Evolutionary conservation across 2,797 vertebrate genomes (phyloP).

Genomic region (Uromys caudimaculatus): DNA sequence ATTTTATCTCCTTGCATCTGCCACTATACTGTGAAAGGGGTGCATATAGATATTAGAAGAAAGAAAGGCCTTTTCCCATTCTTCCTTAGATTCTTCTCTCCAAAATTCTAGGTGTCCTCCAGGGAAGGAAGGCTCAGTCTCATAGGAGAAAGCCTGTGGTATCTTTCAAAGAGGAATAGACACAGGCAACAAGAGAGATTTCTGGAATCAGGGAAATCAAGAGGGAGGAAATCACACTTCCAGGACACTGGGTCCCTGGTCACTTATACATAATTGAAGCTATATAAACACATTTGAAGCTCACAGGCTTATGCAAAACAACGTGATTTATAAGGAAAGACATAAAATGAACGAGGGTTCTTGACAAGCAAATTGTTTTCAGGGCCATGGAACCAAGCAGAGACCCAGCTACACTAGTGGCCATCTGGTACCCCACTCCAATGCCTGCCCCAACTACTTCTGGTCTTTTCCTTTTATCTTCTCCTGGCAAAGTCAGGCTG

Average conservation of each 20-base stretch:
- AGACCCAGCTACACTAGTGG: background rate
- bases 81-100: background rate
- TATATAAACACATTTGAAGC: conserved; percentile 77
- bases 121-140: background rate
- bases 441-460: background rate
- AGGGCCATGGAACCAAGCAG: conserved; percentile 51
- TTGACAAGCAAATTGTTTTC: conserved; percentile 73
- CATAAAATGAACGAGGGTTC: conserved; percentile 53
- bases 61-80: background rate
- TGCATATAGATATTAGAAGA: background rate
- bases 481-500: background rate
- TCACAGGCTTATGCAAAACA: conserved; percentile 62
- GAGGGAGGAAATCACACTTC: conserved; percentile 53
- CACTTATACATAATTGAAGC: conserved; percentile 76
- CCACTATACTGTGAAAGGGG: background rate
- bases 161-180: background rate
- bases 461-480: conserved; percentile 37
- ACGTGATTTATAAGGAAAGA: conserved; percentile 77
- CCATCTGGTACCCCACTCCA: background rate
- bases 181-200: background rate
- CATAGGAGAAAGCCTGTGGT: background rate
- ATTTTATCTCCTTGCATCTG: conserved; percentile 31
- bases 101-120: background rate
- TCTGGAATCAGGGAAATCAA: conserved; percentile 10
- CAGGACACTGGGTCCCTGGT: conserved; percentile 58